phyloP scores from a whole-genome alignment of 2,797 vertebrate genomes.

The Tragelaphus eurycerus region DNA sequence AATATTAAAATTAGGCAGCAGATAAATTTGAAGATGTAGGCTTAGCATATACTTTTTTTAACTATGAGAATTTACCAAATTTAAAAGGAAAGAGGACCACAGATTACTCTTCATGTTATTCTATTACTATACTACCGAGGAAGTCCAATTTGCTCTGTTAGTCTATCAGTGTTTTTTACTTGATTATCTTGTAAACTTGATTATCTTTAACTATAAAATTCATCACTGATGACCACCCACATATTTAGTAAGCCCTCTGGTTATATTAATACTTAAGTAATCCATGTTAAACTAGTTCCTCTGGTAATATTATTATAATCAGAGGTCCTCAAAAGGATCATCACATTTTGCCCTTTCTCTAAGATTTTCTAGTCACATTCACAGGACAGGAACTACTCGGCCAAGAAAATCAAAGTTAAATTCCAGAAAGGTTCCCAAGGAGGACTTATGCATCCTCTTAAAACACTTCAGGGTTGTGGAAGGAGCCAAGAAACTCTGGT shows the following conservation, averaged over 20 bases:
- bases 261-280: background rate
- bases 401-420: background rate
- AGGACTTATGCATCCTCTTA: background rate
- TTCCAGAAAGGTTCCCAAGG: background rate
- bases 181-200: background rate
- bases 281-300: background rate
- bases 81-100: background rate
- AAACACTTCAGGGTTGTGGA: background rate
- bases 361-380: background rate
- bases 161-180: background rate
- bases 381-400: background rate
- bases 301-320: background rate
- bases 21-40: conserved; percentile 23
- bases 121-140: background rate
- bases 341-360: background rate
- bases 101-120: background rate
- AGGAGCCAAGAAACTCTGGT: background rate
- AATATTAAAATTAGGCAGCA: conserved; percentile 15
- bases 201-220: background rate
- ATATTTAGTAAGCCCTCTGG: background rate
- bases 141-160: background rate
- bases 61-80: background rate
- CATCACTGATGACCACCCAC: background rate
- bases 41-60: background rate
- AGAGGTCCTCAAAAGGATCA: background rate